These are phyloP conservation scores for crab-eating macaque (Macaca fascicularis) DNA, from an alignment of 2,113 vertebrate species.

Conservation along the genomic window T2T-MFA8v1.1 NC_088386.1:128805001-128805500, in stretches of 20 bases:
- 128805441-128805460: constrained; percentile 79
- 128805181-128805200: not conserved
- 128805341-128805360: no score
- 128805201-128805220: not conserved
- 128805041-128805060: fast-evolving
- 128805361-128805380: no score
- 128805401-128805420: not conserved
- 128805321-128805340: not conserved
- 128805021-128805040: not conserved
- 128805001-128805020: not conserved
- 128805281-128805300: not conserved
- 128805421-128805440: constrained; percentile 80
- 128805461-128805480: constrained; percentile 90
- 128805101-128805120: not conserved
- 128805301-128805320: no score
- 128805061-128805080: not conserved
- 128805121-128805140: not conserved
- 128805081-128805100: not conserved
- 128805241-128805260: not conserved
- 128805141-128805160: not conserved
- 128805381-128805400: not conserved
- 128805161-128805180: not conserved
- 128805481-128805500: constrained; percentile 91
- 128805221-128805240: not conserved
- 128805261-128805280: not conserved